Conservation (phyloP, 2,888 invertebrate species). For the Trissolcus brochymenae region DNA sequence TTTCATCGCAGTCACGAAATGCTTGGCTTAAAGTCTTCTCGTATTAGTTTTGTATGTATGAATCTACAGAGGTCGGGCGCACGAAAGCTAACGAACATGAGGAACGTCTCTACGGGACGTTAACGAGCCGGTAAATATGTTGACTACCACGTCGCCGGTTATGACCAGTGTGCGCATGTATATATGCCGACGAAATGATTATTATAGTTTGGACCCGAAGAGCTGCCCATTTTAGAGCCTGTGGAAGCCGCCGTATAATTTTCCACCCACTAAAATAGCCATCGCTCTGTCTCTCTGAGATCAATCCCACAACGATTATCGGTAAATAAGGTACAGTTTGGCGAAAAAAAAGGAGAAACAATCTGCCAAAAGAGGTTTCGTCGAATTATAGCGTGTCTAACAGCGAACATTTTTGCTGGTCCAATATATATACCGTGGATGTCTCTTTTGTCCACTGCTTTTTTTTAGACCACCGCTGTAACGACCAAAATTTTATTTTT, state of each 20-base stretch:
- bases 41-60: constrained; percentile 56
- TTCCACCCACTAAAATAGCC: constrained; percentile 77
- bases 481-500: too few relatives aligned
- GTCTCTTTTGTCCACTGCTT: too few relatives aligned
- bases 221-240: constrained; percentile 76
- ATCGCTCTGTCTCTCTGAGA: constrained; percentile 68
- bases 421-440: too few relatives aligned
- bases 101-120: constrained; percentile 66
- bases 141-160: constrained; percentile 71
- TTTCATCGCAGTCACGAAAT: constrained; percentile 49
- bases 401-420: too few relatives aligned
- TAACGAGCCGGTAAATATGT: constrained; percentile 77
- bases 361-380: constrained; percentile 34
- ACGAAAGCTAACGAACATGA: constrained; percentile 55
- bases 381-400: constrained; percentile 30
- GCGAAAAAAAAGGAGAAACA: constrained; percentile 60
- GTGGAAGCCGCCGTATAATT: constrained; percentile 76
- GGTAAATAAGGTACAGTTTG: constrained; percentile 75
- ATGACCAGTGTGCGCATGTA: constrained; percentile 60
- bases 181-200: constrained; percentile 74
- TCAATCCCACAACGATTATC: constrained; percentile 74
- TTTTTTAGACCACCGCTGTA: too few relatives aligned
- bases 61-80: constrained; percentile 52
- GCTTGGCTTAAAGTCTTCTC: constrained; percentile 44
- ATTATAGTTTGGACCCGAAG: constrained; percentile 76